Conservation (phyloP, 2,113 vertebrate species). For the Elephantulus edwardii region DNA sequence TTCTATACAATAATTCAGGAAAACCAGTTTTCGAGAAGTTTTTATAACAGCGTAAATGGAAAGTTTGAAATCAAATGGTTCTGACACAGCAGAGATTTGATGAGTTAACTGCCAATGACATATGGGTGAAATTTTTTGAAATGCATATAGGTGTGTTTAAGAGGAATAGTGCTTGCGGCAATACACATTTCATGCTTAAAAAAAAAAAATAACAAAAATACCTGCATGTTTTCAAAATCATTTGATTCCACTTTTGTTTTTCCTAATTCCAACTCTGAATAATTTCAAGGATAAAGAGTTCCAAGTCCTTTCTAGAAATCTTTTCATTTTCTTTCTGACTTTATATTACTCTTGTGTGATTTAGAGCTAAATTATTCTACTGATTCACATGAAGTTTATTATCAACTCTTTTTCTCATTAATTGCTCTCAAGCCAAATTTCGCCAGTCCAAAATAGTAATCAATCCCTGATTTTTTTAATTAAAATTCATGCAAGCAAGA, state of each 20-base stretch:
- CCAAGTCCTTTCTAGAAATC: background rate
- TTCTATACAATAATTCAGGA: conserved; percentile 35
- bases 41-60: conserved; percentile 63
- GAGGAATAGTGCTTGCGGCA: conserved; percentile 18
- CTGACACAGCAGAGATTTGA: conserved; percentile 66
- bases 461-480: background rate
- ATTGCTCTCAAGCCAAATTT: background rate
- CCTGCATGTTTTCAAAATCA: conserved; percentile 45
- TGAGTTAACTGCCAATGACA: conserved; percentile 55
- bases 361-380: background rate
- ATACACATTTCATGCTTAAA: conserved; percentile 55
- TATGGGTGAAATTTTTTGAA: conserved; percentile 65
- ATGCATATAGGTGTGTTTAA: conserved; percentile 62
- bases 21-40: conserved; percentile 50
- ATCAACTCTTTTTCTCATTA: conserved; percentile 1
- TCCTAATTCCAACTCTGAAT: conserved; percentile 25
- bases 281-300: conserved; percentile 26
- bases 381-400: background rate
- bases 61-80: conserved; percentile 69
- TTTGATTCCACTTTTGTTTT: conserved; percentile 16
- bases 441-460: background rate
- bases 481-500: conserved; percentile 40
- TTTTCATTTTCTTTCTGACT: background rate
- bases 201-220: too few species aligned
- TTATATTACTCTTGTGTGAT: background rate